phyloP scores from a whole-genome alignment of 2,797 vertebrate species.

The Parambassis ranga region DNA sequence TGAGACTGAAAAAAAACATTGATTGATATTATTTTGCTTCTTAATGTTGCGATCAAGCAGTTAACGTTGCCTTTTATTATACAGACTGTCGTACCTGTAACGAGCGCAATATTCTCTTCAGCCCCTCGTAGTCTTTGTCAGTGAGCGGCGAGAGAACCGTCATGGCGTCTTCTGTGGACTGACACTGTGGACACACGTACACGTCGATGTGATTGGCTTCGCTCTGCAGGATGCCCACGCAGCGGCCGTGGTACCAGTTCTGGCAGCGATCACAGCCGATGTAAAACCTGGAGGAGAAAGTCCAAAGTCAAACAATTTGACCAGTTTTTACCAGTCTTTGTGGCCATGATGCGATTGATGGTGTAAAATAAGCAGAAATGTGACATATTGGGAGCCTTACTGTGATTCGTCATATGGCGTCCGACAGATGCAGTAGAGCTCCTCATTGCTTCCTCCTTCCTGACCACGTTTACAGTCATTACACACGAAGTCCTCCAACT shows the following conservation, averaged over 20 bases:
- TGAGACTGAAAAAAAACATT: conserved; percentile 84
- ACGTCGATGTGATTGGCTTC: conserved; percentile 97
- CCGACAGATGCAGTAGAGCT: conserved; percentile 99
- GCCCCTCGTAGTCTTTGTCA: conserved; percentile 94
- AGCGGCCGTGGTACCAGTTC: conserved; percentile 99
- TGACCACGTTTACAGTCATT: conserved; percentile 96
- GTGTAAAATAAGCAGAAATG: too few relatives aligned
- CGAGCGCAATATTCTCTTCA: conserved; percentile 93
- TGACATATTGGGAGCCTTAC: conserved; percentile 70
- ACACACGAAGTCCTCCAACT: conserved; percentile 99
- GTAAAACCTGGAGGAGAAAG: conserved; percentile 99
- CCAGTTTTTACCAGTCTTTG: too few relatives aligned
- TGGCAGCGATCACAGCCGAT: conserved; percentile 98
- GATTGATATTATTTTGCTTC: too few relatives aligned
- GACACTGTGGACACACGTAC: conserved; percentile 97
- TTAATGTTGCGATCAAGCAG: too few relatives aligned
- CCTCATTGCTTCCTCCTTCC: conserved; percentile 87
- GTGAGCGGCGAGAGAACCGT: conserved; percentile 96
- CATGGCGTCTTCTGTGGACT: conserved; percentile 98
- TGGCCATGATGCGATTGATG: too few relatives aligned
- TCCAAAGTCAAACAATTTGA: too few relatives aligned
- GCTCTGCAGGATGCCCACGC: conserved; percentile 96
- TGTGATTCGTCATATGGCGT: conserved; percentile 99
- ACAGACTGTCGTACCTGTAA: conserved; percentile 84
- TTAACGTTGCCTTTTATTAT: too few relatives aligned